Base-by-base conservation (phyloP, 2,888 invertebrate genomes). In the Rhagonycha lutea region DNA sequence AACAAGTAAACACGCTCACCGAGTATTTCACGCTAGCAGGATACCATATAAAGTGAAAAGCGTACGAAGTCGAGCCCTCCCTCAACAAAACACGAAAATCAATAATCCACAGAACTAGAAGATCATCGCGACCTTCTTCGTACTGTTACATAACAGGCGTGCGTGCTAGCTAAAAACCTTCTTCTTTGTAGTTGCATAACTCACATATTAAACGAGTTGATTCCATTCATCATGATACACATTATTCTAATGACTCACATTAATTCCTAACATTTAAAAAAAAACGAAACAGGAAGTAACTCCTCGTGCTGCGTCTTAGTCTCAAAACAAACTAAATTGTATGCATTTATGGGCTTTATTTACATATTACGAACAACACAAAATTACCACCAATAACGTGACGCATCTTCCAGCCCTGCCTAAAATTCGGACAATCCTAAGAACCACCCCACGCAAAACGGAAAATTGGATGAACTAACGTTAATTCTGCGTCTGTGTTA, bases 41-140 rank as follows among this genome's bases (percentile, higher is more conserved):
- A 83, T 84, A 84, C 83, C 83, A 81, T 80, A 78, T 84, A 84
- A 82, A 85, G 84, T 79, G 84, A 85, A 83, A 83, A 73, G 69
- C 61, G 26, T 47, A 47, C 60, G 68, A 70, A 68, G 29, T 69
- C 74, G 62, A 28, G 70, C 69, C 65, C 69, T 47, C 69, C 14
- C 28, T 29, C 47, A 60, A 12, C 60, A 4, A 26, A 65, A 11
- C 47, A 18, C 68, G 60, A 60, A 63, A 76, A 76, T 76, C 76
- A 68, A 76, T 76, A 76, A 26, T 61, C 72, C 67, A 67, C 67
- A 68, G 47, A 47, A 47, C 47, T 47, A 72, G 65, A 72, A 47
- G 60, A 62, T 65, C 63, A 69, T 18, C 62, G 70, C 67, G 70
- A 71, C 76, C 75, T 75, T 75, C 75, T 71, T 75, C 72, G 32